Evolutionary conservation across 2,113 vertebrate genomes (phyloP).

Genomic region (Pterocles burchelli): DNA sequence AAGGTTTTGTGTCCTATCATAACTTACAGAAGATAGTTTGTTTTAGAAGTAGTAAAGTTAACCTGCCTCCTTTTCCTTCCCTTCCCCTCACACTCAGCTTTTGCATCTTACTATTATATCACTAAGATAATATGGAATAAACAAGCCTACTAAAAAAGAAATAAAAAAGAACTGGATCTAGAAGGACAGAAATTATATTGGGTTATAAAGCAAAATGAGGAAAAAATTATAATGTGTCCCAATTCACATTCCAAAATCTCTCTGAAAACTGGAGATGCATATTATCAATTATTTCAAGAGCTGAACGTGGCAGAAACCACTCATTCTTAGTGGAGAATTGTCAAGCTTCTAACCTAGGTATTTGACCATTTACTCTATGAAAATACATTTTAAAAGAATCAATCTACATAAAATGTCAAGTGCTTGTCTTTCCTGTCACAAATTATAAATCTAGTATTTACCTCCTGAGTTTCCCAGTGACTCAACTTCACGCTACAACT

Average conservation of each 20-base stretch:
- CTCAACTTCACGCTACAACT: not conserved
- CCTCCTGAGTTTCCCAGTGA: not conserved
- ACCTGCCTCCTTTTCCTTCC: not conserved
- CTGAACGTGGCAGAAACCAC: not conserved
- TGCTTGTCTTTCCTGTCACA: not conserved
- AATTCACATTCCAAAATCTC: not conserved
- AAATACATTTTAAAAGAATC: not conserved
- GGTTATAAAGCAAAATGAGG: not conserved
- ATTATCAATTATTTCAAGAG: not conserved
- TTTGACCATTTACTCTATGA: not conserved
- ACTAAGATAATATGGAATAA: not conserved
- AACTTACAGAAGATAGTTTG: not conserved
- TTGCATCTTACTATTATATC: not conserved
- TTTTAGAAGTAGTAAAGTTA: not conserved
- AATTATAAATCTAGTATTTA: not conserved
- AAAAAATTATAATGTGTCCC: not conserved
- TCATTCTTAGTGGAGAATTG: not conserved
- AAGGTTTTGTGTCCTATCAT: not conserved
- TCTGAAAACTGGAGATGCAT: not conserved
- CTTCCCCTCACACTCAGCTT: not conserved
- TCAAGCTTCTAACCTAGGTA: not conserved
- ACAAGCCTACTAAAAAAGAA: not conserved
- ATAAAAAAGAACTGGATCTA: not conserved
- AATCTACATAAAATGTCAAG: rapidly evolving
- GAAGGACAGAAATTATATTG: not conserved